Evolutionary conservation across 2,888 invertebrate genomes (phyloP).

Genomic region (Dysmachus trigonus): DNA sequence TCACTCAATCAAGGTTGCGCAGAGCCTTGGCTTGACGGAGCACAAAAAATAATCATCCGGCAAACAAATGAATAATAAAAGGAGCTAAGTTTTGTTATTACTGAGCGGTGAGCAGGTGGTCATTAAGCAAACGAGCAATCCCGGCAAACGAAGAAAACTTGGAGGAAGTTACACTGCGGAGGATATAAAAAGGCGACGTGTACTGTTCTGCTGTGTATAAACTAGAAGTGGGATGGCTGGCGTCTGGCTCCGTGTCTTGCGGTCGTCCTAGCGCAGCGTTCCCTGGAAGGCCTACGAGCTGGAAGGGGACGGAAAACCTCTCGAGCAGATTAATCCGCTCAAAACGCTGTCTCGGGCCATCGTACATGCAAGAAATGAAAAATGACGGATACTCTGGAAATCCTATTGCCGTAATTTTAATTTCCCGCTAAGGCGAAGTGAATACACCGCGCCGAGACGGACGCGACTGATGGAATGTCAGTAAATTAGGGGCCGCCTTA

Average conservation of each 20-base stretch:
- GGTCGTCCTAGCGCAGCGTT: neutral
- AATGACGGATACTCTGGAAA: constrained; percentile 23
- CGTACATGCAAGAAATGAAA: constrained; percentile 29
- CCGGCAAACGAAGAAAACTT: constrained; percentile 7
- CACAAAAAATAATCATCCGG: neutral
- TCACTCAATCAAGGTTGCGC: neutral
- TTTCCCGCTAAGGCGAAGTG: neutral
- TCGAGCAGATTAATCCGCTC: constrained; percentile 20
- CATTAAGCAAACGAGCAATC: constrained; percentile 33
- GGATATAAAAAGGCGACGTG: neutral
- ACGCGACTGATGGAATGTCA: constrained; percentile 2
- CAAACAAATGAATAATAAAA: constrained; percentile 26
- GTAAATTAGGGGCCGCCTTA: constrained; percentile 12
- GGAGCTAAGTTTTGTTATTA: constrained; percentile 22
- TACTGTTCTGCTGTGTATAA: too few relatives aligned
- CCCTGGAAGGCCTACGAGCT: neutral
- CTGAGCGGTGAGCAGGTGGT: constrained; percentile 20
- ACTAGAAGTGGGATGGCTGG: neutral
- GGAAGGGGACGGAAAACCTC: constrained; percentile 10
- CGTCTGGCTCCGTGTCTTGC: constrained; percentile 14
- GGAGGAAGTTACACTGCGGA: neutral
- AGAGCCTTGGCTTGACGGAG: neutral
- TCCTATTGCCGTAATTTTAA: constrained; percentile 21
- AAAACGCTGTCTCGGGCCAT: constrained; percentile 2
- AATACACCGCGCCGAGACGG: neutral